phyloP scores from a whole-genome alignment of 2,888 invertebrate species.

The Melolontha melolontha region DNA sequence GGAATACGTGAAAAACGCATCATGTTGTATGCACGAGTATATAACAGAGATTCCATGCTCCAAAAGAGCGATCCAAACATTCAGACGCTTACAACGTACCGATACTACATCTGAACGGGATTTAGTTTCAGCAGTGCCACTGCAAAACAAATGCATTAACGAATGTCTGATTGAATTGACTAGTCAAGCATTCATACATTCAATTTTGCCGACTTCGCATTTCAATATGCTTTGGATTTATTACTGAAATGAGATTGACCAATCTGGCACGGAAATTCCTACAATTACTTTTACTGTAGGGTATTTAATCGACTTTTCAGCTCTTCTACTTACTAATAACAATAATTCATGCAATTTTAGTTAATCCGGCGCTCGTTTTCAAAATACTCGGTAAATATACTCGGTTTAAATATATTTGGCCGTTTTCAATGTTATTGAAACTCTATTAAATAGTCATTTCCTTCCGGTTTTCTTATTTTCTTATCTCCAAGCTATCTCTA shows the following conservation, averaged over 20 bases:
- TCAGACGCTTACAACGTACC: conserved; percentile 8
- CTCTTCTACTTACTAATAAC: too few species aligned
- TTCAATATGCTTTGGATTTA: conserved; percentile 42
- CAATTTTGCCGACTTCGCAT: conserved; percentile 46
- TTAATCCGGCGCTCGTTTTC: too few species aligned
- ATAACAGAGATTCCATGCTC: too few species aligned
- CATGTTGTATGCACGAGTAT: too few species aligned
- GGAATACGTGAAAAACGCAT: neutral
- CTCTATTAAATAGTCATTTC: too few species aligned
- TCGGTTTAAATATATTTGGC: too few species aligned
- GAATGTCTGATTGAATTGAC: conserved; percentile 51
- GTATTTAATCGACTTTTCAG: too few species aligned
- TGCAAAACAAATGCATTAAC: conserved; percentile 49
- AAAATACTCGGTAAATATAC: too few species aligned
- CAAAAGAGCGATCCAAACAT: neutral
- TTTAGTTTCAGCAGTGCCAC: conserved; percentile 32
- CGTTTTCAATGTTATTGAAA: too few species aligned
- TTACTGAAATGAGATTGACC: conserved; percentile 39
- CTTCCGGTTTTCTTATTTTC: too few species aligned
- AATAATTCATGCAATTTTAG: too few species aligned
- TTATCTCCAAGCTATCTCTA: too few species aligned
- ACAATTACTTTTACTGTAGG: conserved; percentile 10
- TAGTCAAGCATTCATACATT: conserved; percentile 47
- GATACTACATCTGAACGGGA: conserved; percentile 15
- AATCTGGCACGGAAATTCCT: conserved; percentile 28